Percentiles rank a stretch among this genome's conserved stretches.
These are phyloP conservation scores for Eudemis profundana DNA, from an alignment of 2,888 invertebrate genomes.

Conservation along the genomic window DNA sequence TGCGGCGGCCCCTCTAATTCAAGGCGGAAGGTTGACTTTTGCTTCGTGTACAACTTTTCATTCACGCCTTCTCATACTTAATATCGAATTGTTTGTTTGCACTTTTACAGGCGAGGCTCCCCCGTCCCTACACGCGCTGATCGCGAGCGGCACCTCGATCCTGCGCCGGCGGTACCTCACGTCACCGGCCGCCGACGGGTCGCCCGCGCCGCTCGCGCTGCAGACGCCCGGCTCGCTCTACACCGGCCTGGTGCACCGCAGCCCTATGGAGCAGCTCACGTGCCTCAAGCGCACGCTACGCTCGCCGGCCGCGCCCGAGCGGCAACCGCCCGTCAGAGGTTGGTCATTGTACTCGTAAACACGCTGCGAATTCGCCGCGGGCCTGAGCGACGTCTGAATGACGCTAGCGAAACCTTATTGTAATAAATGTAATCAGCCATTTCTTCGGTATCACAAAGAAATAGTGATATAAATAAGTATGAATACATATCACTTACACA, in stretches of 20 bases:
- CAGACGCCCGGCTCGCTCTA: constrained; percentile 86
- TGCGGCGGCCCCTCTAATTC: too few species aligned
- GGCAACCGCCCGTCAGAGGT: constrained; percentile 48
- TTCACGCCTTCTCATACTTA: too few species aligned
- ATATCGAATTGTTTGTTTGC: too few species aligned
- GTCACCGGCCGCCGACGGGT: constrained; percentile 85
- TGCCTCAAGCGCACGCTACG: constrained; percentile 86
- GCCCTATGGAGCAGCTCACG: constrained; percentile 92
- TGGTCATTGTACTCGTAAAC: background rate
- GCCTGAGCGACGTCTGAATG: too few species aligned
- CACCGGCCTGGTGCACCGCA: constrained; percentile 87
- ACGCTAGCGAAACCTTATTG: too few species aligned
- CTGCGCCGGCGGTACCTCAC: constrained; percentile 81
- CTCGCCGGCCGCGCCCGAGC: constrained; percentile 71
- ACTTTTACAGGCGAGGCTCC: constrained; percentile 67
- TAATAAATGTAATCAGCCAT: too few species aligned
- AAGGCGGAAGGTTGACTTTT: too few species aligned
- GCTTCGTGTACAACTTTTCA: too few species aligned
- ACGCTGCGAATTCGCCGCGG: too few species aligned
- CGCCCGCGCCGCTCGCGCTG: constrained; percentile 87
- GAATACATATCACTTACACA: too few species aligned
- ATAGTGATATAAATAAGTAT: too few species aligned
- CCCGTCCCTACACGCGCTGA: constrained; percentile 81
- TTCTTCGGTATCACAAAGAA: too few species aligned
- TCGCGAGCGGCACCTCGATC: constrained; percentile 80